phyloP scores from a whole-genome alignment of 2,888 invertebrate genomes.

The Drosophila buzzatii region DNA sequence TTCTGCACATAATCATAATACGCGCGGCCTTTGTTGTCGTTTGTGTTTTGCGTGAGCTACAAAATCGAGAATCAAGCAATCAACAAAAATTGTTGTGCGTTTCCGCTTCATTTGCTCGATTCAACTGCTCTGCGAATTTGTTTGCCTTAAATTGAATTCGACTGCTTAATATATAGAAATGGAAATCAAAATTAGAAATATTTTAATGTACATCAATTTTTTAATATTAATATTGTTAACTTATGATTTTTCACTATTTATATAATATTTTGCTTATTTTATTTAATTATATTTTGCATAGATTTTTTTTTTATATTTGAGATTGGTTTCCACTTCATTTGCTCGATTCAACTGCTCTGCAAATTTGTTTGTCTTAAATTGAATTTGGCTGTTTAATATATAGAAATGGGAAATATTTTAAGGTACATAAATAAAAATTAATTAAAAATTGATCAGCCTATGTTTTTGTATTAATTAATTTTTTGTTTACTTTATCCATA shows the following conservation, averaged over 20 bases:
- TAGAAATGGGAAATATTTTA: too few relatives aligned
- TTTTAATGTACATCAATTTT: neutral
- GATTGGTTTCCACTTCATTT: too few relatives aligned
- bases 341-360: too few relatives aligned
- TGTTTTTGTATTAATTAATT: neutral
- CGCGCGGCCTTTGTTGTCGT: slow-evolving; percentile 12
- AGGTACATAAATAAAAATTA: too few relatives aligned
- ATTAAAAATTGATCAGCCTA: too few relatives aligned
- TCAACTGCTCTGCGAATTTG: slow-evolving; percentile 28
- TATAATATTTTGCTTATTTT: too few relatives aligned
- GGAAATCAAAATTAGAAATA: neutral
- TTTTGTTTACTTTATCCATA: too few relatives aligned
- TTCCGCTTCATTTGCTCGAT: slow-evolving; percentile 44
- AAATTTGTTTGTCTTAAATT: too few relatives aligned
- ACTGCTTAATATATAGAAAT: neutral
- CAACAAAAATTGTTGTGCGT: slow-evolving; percentile 45
- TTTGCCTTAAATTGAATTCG: slow-evolving; percentile 6
- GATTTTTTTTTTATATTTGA: too few relatives aligned
- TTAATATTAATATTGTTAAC: neutral
- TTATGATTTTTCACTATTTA: too few relatives aligned
- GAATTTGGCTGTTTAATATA: too few relatives aligned
- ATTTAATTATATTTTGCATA: too few relatives aligned
- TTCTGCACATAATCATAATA: slow-evolving; percentile 64
- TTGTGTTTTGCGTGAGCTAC: slow-evolving; percentile 30
- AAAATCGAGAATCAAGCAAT: slow-evolving; percentile 59